A percentile compares a stretch with the other conserved stretches of the same genome.
These are phyloP conservation scores for Isichthys henryi DNA, from an alignment of 2,113 vertebrate species.

Conservation along the genomic window DNA sequence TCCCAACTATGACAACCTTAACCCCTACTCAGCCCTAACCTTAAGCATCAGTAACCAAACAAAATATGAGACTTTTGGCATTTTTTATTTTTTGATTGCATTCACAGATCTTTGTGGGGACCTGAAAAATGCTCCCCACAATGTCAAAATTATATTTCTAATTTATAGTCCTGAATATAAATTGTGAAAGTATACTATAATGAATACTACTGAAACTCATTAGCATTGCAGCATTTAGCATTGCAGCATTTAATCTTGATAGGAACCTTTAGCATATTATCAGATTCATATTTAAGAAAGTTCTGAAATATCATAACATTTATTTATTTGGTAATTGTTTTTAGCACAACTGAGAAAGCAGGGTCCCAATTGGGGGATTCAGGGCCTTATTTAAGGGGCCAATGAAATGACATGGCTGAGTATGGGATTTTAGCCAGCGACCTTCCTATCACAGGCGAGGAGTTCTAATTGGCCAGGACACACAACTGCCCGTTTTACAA, in stretches of 20 bases:
- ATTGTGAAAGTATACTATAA: background rate
- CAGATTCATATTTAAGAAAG: background rate
- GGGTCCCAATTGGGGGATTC: background rate
- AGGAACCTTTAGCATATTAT: background rate
- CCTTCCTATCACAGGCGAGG: background rate
- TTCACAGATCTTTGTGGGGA: background rate
- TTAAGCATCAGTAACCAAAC: background rate
- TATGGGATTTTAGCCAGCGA: background rate
- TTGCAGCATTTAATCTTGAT: background rate
- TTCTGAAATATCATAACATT: background rate
- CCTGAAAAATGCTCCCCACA: background rate
- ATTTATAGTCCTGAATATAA: background rate
- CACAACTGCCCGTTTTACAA: background rate
- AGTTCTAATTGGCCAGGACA: background rate
- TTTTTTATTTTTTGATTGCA: too few relatives aligned
- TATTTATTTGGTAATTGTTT: background rate
- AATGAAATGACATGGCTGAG: background rate
- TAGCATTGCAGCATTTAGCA: background rate
- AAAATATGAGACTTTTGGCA: background rate
- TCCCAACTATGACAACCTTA: background rate
- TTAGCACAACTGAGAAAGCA: background rate
- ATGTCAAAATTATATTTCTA: background rate
- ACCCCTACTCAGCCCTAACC: background rate
- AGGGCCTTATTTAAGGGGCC: background rate
- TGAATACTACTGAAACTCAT: background rate